These are phyloP conservation scores for Herminia tarsipennalis DNA, from an alignment of 2,888 invertebrate genomes.

Conservation along the genomic window DNA sequence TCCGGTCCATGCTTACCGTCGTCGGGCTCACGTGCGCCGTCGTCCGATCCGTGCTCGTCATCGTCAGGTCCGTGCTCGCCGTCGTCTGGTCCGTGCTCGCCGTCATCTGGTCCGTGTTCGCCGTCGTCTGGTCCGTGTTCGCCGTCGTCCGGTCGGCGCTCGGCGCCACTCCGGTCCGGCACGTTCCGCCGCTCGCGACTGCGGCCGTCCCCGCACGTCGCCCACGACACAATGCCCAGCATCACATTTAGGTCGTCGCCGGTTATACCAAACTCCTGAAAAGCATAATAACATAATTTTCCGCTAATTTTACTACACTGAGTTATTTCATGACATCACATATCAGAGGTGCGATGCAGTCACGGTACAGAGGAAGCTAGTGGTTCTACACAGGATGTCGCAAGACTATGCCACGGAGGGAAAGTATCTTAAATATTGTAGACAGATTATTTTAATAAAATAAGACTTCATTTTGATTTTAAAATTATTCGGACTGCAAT, in stretches of 20 bases:
- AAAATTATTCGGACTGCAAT: no score
- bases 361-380: no score
- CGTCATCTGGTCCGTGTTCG: not conserved
- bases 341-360: no score
- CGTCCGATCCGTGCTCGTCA: no score
- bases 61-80: not conserved
- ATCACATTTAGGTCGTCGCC: constrained; percentile 90
- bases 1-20: not conserved
- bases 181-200: constrained; percentile 72
- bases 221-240: constrained; percentile 95
- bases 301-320: no score
- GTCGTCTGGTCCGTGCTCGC: not conserved
- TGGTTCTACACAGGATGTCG: no score
- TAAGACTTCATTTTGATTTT: no score
- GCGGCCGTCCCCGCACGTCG: constrained; percentile 91
- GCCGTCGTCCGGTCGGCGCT: not conserved
- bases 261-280: constrained; percentile 84
- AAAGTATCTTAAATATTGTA: no score
- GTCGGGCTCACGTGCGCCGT: not conserved
- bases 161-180: not conserved
- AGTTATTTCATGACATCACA: no score
- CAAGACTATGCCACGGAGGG: no score
- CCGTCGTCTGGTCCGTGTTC: not conserved
- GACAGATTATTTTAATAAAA: no score
- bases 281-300: not conserved